Base-by-base conservation (phyloP, 2,113 vertebrate genomes). In the Amblyornis subalaris region DNA sequence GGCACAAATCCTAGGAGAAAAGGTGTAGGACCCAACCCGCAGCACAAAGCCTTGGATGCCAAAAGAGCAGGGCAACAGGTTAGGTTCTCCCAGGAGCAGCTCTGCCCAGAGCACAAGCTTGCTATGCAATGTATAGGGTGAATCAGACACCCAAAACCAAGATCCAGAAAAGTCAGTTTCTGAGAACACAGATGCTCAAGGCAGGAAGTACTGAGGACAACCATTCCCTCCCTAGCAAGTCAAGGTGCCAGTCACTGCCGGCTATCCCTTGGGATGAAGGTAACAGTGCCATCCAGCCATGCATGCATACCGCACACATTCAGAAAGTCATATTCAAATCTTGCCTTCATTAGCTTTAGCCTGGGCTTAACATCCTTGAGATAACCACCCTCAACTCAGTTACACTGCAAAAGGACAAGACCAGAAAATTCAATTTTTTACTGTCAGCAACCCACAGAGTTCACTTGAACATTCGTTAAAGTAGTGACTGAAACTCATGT, bases 401-500 rank as follows among this genome's bases (percentile, higher is more conserved):
- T 1, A 89, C 7, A 55, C 16, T 13, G 26, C n/a, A 69, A 65
- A 61, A 50, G 12, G 26, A 14, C 38, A 88, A 45, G 20, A 76
- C 7, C 17, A 44, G 42, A 83, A 85, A 69, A 93, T 61, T 17
- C 40, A 13, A 4, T 9, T 75, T 78, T 72, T 60, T 57, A 28
- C 24, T 6, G 1, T 0, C 73, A 33, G 13, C 7, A 79, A 65
- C 38, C 20, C 4, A 1, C 61, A 69, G 3, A 65, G 13, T 45
- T 85, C 57, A 65, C 15, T 2, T 24, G 13, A 82, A 57, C 12
- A 28, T 53, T 54, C 5, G 10, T 42, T 70, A 67, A 58, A 92
- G 29, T 5, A 58, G 44, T 0, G 0, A 71, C 38, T 35, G 33
- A 66, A 92, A 73, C 3, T 5, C 19, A 20, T 1, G 4, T 13